These are phyloP conservation scores for Phylloscopus whistleri DNA, from an alignment of 2,113 vertebrate genomes.

Conservation along the genomic window DNA sequence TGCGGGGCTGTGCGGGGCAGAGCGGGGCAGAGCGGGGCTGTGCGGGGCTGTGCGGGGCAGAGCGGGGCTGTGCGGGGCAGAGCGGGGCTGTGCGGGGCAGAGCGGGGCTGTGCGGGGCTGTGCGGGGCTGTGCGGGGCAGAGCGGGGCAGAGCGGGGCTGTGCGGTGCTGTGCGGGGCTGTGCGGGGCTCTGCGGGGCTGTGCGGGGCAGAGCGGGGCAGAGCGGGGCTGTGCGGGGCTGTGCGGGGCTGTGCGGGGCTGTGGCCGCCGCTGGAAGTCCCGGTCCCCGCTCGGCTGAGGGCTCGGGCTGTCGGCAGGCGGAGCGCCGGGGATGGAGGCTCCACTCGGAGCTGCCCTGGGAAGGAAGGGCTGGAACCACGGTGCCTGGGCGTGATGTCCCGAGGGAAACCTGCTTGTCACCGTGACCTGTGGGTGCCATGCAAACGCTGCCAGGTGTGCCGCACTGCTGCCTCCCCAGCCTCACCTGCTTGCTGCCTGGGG, in stretches of 20 bases:
- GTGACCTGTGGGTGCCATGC: not conserved
- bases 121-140: too few relatives aligned
- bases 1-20: too few relatives aligned
- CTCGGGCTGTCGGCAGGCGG: rapidly evolving
- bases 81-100: too few relatives aligned
- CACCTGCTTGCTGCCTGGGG: rapidly evolving
- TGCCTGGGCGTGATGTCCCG: not conserved
- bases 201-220: not conserved
- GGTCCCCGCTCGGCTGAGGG: rapidly evolving
- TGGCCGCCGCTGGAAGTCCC: rapidly evolving
- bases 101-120: not conserved
- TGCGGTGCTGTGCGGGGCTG: not conserved
- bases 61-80: too few relatives aligned
- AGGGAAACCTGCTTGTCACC: not conserved
- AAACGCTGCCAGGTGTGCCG: not conserved
- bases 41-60: too few relatives aligned
- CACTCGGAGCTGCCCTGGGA: not conserved
- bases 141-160: too few relatives aligned
- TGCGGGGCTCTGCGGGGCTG: not conserved
- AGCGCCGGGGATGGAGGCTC: not conserved
- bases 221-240: too few relatives aligned
- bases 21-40: too few relatives aligned
- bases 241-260: not conserved
- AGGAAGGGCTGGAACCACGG: not conserved
- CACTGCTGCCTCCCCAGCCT: not conserved